A percentile compares a stretch with the other conserved stretches of the same genome.
These are phyloP conservation scores for Drepana falcataria DNA, from an alignment of 2,888 invertebrate species.

Conservation along the genomic window DNA sequence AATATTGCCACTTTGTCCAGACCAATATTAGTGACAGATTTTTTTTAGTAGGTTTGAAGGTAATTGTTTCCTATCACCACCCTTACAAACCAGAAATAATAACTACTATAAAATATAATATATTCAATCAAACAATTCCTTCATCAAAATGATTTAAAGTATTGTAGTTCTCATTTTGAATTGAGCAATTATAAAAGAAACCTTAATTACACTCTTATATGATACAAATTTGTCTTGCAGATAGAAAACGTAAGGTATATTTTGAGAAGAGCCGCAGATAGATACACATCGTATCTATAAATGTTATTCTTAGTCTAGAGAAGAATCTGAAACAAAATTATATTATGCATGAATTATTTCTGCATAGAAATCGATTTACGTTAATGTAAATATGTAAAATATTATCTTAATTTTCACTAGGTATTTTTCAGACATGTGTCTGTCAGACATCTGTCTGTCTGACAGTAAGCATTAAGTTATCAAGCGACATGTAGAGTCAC, in stretches of 20 bases:
- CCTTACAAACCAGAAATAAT: not conserved
- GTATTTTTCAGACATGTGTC: no score
- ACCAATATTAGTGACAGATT: not conserved
- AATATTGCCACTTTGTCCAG: not conserved
- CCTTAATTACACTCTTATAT: not conserved
- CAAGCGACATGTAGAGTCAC: no score
- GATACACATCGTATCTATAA: conserved; percentile 4
- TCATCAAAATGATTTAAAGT: not conserved
- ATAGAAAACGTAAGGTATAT: not conserved
- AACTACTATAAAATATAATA: not conserved
- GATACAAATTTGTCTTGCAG: not conserved
- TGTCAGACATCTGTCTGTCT: no score
- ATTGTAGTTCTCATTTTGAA: not conserved
- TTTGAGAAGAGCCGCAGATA: not conserved
- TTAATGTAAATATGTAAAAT: conserved; percentile 10
- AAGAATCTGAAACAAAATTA: conserved; percentile 32
- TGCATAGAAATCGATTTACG: not conserved
- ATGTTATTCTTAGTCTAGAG: conserved; percentile 30
- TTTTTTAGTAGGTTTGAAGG: not conserved
- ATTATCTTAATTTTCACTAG: no score
- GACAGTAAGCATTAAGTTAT: no score
- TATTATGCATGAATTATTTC: not conserved
- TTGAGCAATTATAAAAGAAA: conserved; percentile 1
- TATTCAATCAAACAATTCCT: not conserved
- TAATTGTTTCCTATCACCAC: not conserved